Evolutionary conservation across 2,113 vertebrate species (phyloP).

Genomic region (Hymenochirus boettgeri): DNA sequence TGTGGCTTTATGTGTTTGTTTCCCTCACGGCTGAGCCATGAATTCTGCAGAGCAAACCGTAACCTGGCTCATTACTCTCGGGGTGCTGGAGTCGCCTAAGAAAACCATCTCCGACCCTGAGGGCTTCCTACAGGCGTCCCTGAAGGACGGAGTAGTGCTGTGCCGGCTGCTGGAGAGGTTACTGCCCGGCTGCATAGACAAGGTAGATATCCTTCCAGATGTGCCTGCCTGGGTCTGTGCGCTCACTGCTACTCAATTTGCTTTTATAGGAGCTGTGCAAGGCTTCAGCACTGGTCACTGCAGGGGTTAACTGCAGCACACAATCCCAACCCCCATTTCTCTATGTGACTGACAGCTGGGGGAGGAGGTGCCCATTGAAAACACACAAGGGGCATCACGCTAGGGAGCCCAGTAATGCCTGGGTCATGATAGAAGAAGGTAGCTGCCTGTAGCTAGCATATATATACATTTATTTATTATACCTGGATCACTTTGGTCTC

Average conservation of each 20-base stretch:
- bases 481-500: too few relatives aligned
- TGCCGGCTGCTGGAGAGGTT: constrained; percentile 89
- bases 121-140: constrained; percentile 83
- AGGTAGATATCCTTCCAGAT: constrained; percentile 61
- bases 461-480: too few relatives aligned
- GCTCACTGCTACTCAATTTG: not conserved
- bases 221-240: not conserved
- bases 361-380: constrained; percentile 5
- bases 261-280: not conserved
- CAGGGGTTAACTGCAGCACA: constrained; percentile 14
- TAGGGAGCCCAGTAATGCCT: not conserved
- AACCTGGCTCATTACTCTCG: constrained; percentile 91
- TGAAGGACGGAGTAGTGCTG: constrained; percentile 88
- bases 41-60: constrained; percentile 96
- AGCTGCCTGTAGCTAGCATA: too few relatives aligned
- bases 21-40: constrained; percentile 73
- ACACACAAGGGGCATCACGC: constrained; percentile 2
- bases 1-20: constrained; percentile 39
- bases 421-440: constrained; percentile 4
- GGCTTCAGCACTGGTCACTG: not conserved
- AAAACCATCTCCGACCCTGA: constrained; percentile 91
- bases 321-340: not conserved
- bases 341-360: constrained; percentile 25
- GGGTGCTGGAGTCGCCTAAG: constrained; percentile 92
- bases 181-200: constrained; percentile 85